A percentile compares a stretch with the other conserved stretches of the same genome.
These are phyloP conservation scores for Antitype chi DNA, from an alignment of 2,888 invertebrate species.

Conservation along the genomic window DNA sequence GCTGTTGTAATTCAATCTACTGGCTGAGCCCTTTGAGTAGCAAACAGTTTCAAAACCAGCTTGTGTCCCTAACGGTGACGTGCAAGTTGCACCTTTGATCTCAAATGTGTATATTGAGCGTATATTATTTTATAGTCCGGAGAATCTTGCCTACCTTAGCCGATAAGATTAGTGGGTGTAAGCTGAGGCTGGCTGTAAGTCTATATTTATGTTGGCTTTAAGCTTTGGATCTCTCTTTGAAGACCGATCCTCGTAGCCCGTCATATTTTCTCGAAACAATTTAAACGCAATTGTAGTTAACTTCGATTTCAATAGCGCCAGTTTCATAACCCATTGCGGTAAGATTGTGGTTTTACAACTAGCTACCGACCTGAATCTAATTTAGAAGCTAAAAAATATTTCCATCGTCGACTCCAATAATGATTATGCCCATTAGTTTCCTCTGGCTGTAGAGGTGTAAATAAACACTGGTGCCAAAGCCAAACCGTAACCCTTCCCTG, in stretches of 20 bases:
- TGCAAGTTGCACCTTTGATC: slow-evolving; percentile 67
- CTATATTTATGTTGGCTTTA: slow-evolving; percentile 21
- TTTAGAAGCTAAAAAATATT: slow-evolving; percentile 39
- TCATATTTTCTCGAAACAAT: not conserved
- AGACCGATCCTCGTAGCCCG: not conserved
- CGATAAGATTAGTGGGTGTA: slow-evolving; percentile 16
- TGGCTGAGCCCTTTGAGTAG: slow-evolving; percentile 38
- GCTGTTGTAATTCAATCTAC: slow-evolving; percentile 37
- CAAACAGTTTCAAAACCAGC: slow-evolving; percentile 50
- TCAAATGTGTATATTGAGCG: slow-evolving; percentile 52
- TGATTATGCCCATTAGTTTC: slow-evolving; percentile 46
- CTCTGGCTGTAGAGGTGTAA: slow-evolving; percentile 40
- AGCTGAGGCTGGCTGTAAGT: not conserved
- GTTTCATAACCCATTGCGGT: slow-evolving; percentile 63
- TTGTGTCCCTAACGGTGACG: slow-evolving; percentile 46
- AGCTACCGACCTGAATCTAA: slow-evolving; percentile 43
- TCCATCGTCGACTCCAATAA: slow-evolving; percentile 37
- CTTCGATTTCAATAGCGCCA: slow-evolving; percentile 26
- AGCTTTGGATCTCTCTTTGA: slow-evolving; percentile 12
- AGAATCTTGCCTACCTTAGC: slow-evolving; percentile 14
- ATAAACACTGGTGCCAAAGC: slow-evolving; percentile 52
- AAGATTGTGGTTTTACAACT: slow-evolving; percentile 41
- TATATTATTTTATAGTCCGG: slow-evolving; percentile 60
- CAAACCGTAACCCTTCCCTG: slow-evolving; percentile 51
- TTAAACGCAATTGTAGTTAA: slow-evolving; percentile 12